These are phyloP conservation scores for Babyrousa celebensis DNA, from an alignment of 2,797 vertebrate species.

Conservation along the genomic window DNA sequence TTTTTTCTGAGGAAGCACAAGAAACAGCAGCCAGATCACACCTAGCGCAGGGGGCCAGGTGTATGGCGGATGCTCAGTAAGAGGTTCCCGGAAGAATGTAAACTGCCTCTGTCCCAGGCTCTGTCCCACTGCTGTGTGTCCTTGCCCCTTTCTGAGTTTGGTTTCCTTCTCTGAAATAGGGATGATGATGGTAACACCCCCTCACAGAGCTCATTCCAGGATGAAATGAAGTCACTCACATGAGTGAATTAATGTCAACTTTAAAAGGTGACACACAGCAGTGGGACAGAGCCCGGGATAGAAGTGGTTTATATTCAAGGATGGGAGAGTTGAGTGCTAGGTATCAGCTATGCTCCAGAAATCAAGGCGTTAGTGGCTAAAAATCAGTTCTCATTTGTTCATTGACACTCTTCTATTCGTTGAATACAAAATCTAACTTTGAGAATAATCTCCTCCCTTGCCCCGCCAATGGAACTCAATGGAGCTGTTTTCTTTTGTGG, in stretches of 20 bases:
- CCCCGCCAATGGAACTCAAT: neutral
- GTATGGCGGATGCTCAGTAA: neutral
- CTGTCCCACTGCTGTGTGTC: rapidly evolving
- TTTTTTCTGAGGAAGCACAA: too few species aligned
- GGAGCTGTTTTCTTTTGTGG: neutral
- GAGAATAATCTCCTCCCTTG: neutral
- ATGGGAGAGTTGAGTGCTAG: neutral
- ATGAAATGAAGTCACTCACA: neutral
- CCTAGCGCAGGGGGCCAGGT: neutral
- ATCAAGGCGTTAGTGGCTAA: neutral
- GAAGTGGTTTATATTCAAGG: neutral
- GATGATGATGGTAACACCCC: neutral
- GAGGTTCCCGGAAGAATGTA: neutral
- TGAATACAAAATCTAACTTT: neutral
- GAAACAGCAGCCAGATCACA: neutral
- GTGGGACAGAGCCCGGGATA: too few species aligned
- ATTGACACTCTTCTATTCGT: neutral
- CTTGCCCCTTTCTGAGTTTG: neutral
- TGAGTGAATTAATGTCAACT: neutral
- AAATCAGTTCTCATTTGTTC: neutral
- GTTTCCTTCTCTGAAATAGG: neutral
- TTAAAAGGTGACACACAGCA: neutral
- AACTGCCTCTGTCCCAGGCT: neutral
- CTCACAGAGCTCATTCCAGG: neutral
- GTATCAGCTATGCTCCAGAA: neutral